Evolutionary conservation across 1,140 invertebrate genomes (phyloP), one percentile per base, ranked within the genome.

Genomic region (Zaprionus kolodkinae): DNA sequence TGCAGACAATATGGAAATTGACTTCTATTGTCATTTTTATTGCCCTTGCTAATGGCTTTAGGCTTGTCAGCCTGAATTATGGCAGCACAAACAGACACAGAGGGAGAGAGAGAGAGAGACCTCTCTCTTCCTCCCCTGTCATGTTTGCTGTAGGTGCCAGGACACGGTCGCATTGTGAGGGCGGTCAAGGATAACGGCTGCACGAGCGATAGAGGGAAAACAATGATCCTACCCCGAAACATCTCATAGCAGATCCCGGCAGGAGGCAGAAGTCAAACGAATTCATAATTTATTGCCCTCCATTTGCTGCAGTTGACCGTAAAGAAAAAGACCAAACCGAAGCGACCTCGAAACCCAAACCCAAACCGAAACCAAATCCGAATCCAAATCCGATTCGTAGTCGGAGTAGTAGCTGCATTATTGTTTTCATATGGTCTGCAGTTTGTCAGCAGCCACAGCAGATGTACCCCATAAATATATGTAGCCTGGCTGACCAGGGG

Each of bases 21-120:
- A 89, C 78, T 85, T 89, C 85, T 85, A 90, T 88, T 88, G 85
- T 88, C 86, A 90, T 85, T 88, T 88, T 88, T 90, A 88, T 88
- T 90, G 86, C 85, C 78, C 72, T 88, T 63, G 85, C 86, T 90
- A 88, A 88, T 88, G 85, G 85, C 81, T 81, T 88, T 76, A 81
- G 86, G 85, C 78, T 79, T 88, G 85, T 88, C 85, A 89, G 57
- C 66, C 81, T 85, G 86, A 88, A 81, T 88, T 85, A 89, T 85
- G 81, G 85, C 70, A 64, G 27, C 55, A 35, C 74, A 88, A 88
- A 83, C 73, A 87, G 57, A 73, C 21, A 60, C 21, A 21, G 21
- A n/a, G n/a, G n/a, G n/a, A n/a, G n/a, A n/a, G n/a, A n/a, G n/a
- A n/a, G n/a, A n/a, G n/a, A n/a, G n/a, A n/a, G n/a, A n/a, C n/a